Base-by-base conservation (phyloP, 64 coral and sea anemone genomes). In the Acropora yongei region DNA sequence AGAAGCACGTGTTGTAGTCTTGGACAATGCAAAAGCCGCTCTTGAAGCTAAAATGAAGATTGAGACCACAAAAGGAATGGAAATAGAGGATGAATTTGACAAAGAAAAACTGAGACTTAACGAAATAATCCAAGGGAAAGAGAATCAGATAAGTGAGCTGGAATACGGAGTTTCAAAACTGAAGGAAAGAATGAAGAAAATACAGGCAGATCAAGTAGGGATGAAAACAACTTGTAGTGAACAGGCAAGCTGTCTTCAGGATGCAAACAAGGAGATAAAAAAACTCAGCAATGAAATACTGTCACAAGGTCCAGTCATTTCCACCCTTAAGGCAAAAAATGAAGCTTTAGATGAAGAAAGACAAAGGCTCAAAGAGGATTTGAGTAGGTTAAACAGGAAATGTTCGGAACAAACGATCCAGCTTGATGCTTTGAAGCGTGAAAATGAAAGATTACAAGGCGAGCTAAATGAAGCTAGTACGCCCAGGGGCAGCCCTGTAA, bases 341-440 rank as follows among this genome's bases (percentile, higher is more conserved):
- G 18, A 5, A 8, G 65, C 2, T 13, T 71, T 47, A 18, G 63
- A 68, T 10, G 63, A 72, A 20, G 82, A 46, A 49, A 85, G 72
- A 49, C 63, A 71, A 85, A 85, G 65, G 14, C 82, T 85, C 44
- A 69, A 85, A 71, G 61, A 85, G 0, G 82, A 72, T 2, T 9
- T 85, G 0, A 72, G 19, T 72, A 69, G 72, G 48, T 45, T 71
- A 18, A 85, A 85, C 10, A 85, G 82, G 8, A 14, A 85, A 13
- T 72, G 42, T n/a, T 85, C 82, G 17, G 82, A 85, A n/a, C 65
- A 85, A 49, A 10, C 30, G 19, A 69, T 85, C 44, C 63, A 85
- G 82, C 7, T 85, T 46, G 82, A 85, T 8, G 82, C 82, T 49
- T 85, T 85, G 5, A 68, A 49, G 66, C 82, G 72, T 7, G 82